Evolutionary conservation across 2,797 vertebrate species (phyloP).

Genomic region (Molossus molossus): DNA sequence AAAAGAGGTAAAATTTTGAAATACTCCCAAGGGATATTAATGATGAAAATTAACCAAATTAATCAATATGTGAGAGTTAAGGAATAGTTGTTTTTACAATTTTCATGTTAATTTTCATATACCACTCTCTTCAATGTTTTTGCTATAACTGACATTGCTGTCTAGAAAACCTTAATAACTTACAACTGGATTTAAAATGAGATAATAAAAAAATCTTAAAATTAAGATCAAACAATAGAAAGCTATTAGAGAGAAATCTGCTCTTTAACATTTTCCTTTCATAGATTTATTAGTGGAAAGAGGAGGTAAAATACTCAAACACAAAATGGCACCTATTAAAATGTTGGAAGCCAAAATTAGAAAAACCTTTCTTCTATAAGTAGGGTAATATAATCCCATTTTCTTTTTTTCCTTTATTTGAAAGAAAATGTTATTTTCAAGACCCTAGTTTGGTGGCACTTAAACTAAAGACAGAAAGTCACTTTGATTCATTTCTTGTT

Average conservation of each 20-base stretch:
- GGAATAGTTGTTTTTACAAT: conserved; percentile 36
- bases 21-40: not conserved
- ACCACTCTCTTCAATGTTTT: not conserved
- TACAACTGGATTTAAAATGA: conserved; percentile 29
- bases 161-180: not conserved
- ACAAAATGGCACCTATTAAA: not conserved
- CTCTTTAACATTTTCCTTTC: not conserved
- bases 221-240: conserved; percentile 12
- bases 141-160: not conserved
- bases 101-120: conserved; percentile 33
- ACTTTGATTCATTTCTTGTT: conserved; percentile 1
- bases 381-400: not conserved
- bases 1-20: not conserved
- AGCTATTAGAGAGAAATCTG: not conserved
- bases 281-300: not conserved
- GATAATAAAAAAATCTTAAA: not conserved
- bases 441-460: not conserved
- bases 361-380: not conserved
- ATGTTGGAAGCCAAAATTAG: conserved; percentile 43
- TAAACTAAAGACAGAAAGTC: conserved; percentile 4
- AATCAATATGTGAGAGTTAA: not conserved
- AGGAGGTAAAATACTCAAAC: not conserved
- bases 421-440: conserved; percentile 31
- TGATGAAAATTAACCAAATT: conserved; percentile 15
- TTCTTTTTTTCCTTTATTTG: conserved; percentile 26